A percentile compares a stretch with the other conserved stretches of the same genome.
phyloP scores from a whole-genome alignment of 2,113 vertebrate genomes.

The Psittacus erithacus region DNA sequence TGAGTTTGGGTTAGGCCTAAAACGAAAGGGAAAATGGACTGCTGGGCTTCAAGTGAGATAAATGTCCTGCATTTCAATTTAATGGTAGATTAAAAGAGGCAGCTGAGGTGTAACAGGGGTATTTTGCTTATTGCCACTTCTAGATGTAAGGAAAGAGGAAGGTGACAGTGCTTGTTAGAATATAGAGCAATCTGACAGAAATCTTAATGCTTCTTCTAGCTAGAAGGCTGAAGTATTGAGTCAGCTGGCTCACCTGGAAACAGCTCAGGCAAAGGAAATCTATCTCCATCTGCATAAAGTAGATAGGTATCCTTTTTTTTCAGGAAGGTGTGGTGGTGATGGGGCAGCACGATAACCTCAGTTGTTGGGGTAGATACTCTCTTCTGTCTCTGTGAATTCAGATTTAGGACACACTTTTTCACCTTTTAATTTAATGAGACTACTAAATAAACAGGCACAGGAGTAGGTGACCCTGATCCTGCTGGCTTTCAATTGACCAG shows the following conservation, averaged over 20 bases:
- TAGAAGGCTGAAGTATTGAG: slow-evolving; percentile 46
- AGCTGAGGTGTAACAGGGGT: neutral
- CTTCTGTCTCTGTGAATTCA: neutral
- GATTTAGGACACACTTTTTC: neutral
- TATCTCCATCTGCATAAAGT: slow-evolving; percentile 18
- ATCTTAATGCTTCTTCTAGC: slow-evolving; percentile 41
- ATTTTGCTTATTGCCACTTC: slow-evolving; percentile 39
- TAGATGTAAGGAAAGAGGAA: slow-evolving; percentile 22
- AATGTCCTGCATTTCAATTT: neutral
- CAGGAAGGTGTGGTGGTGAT: neutral
- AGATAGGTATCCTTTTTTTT: neutral
- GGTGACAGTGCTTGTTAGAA: slow-evolving; percentile 48
- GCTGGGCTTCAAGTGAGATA: neutral
- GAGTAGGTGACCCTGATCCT: neutral
- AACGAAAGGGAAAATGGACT: neutral
- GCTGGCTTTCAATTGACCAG: neutral
- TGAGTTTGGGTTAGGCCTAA: slow-evolving; percentile 2
- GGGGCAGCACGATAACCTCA: neutral
- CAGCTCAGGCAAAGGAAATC: slow-evolving; percentile 37
- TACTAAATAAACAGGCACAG: neutral
- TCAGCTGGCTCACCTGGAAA: slow-evolving; percentile 52
- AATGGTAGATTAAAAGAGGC: slow-evolving; percentile 6
- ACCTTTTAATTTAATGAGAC: neutral
- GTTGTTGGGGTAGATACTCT: neutral
- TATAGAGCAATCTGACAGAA: slow-evolving; percentile 42